Evolutionary conservation across 2,113 vertebrate species (phyloP).

Genomic region (Rutilus rutilus): DNA sequence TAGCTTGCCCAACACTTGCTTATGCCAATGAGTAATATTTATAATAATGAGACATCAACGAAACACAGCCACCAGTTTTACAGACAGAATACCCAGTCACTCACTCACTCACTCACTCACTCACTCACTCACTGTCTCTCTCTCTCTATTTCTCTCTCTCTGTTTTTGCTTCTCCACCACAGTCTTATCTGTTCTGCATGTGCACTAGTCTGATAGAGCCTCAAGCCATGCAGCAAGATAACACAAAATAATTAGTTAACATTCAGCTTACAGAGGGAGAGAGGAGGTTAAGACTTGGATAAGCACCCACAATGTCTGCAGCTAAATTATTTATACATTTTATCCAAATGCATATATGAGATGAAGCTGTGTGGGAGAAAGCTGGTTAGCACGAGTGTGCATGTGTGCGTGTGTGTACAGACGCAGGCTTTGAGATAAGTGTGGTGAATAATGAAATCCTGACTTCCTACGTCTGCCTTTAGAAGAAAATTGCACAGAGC

Average conservation of each 20-base stretch:
- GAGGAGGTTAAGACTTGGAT: slow-evolving; percentile 60
- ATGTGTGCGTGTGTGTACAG: slow-evolving; percentile 52
- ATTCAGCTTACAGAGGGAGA: slow-evolving; percentile 69
- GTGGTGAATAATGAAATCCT: slow-evolving; percentile 58
- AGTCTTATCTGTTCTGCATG: slow-evolving; percentile 76
- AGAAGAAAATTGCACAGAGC: slow-evolving; percentile 58
- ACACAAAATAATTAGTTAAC: slow-evolving; percentile 82
- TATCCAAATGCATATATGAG: slow-evolving; percentile 61
- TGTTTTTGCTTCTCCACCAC: slow-evolving; percentile 66
- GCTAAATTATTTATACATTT: slow-evolving; percentile 59
- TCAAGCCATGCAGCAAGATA: slow-evolving; percentile 75
- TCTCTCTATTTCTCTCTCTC: slow-evolving; percentile 8
- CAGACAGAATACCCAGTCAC: slow-evolving; percentile 61
- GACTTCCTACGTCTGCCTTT: slow-evolving; percentile 57
- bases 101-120: slow-evolving; percentile 56
- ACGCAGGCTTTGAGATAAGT: slow-evolving; percentile 63
- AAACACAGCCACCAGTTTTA: slow-evolving; percentile 13
- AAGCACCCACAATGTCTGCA: slow-evolving; percentile 54
- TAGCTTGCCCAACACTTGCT: neutral
- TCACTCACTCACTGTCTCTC: neutral
- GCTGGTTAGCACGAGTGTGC: slow-evolving; percentile 31
- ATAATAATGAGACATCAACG: neutral
- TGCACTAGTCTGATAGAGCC: slow-evolving; percentile 76
- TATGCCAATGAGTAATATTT: neutral
- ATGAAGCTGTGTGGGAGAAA: slow-evolving; percentile 47